Evolutionary conservation across 1,140 invertebrate species (phyloP), one percentile per base, ranked within the genome.

Genomic region (Monomorium pharaonis): DNA sequence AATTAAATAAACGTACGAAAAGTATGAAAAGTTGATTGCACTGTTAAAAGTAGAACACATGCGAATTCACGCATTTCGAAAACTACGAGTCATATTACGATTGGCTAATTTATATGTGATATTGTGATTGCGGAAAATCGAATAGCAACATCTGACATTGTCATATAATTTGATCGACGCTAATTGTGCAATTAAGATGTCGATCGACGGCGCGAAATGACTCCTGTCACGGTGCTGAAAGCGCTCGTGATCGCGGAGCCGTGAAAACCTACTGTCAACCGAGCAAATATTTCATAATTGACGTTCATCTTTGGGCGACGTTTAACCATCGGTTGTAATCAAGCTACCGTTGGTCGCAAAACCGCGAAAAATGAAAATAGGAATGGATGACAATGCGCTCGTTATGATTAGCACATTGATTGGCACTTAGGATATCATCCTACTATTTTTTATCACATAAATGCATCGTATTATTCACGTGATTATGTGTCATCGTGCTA

Each of bases 101-200:
- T 18, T 70, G 44, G 5, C 27, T n/a, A 9, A 51, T 72, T 47
- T 33, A 49, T 27, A 49, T 27, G 47, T 6, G 49, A 72, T 72
- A 33, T 51, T 9, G 3, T 49, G n/a, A 74, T 56, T 58, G 24
- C 2, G 21, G 30, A 12, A 21, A 37, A 7, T 54, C 16, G 37
- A 58, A 75, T 30, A 24, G 72, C 56, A 54, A 56, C 14, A 74
- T 67, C 42, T 51, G 9, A 75, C 16, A 37, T 18, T 18, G 69
- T 47, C n/a, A 21, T 42, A 58, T 24, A 58, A 33, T 58, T 56
- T 75, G 88, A 89, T 88, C 88, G 86, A 89, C 89, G 85, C 24
- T 89, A 92, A 92, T 91, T 88, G 87, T 58, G 83, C 56, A 89
- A 89, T 91, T 92, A 91, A 88, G 85, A 87, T 81, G 91, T 91